Percentiles rank a stretch among this genome's conserved stretches.
Conservation (phyloP, 2,797 vertebrate species). For the Gila robusta region DNA sequence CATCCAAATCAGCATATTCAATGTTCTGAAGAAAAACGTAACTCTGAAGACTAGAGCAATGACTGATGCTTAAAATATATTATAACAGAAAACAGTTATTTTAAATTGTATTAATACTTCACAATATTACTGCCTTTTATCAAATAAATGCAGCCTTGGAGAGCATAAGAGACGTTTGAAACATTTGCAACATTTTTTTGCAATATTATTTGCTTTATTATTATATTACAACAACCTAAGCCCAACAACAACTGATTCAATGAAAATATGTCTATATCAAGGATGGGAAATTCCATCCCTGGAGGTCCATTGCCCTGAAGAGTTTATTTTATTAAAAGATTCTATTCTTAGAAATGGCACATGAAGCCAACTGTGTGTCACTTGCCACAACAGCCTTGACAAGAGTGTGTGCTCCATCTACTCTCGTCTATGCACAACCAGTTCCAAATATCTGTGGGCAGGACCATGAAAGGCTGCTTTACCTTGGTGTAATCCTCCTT, state of each 20-base stretch:
- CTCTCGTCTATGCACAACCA: conserved; percentile 1
- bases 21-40: not conserved
- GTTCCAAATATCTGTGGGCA: conserved; percentile 25
- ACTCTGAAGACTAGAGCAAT: not conserved
- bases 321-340: not conserved
- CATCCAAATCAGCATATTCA: not conserved
- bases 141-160: no score
- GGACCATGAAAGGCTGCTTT: conserved; percentile 40
- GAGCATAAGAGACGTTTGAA: no score
- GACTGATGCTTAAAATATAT: not conserved
- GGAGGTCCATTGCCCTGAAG: not conserved
- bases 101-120: not conserved
- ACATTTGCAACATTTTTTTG: not conserved
- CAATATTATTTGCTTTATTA: not conserved
- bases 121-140: not conserved
- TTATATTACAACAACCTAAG: not conserved
- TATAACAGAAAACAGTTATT: not conserved
- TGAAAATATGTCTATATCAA: not conserved
- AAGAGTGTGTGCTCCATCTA: not conserved
- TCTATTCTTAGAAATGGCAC: conserved; percentile 11
- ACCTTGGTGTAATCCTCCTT: conserved; percentile 41
- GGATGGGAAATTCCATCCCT: not conserved
- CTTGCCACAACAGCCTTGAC: conserved; percentile 23
- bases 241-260: not conserved
- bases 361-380: conserved; percentile 16